phyloP scores from a whole-genome alignment of 2,797 vertebrate species.

The Epinephelus malabaricus region DNA sequence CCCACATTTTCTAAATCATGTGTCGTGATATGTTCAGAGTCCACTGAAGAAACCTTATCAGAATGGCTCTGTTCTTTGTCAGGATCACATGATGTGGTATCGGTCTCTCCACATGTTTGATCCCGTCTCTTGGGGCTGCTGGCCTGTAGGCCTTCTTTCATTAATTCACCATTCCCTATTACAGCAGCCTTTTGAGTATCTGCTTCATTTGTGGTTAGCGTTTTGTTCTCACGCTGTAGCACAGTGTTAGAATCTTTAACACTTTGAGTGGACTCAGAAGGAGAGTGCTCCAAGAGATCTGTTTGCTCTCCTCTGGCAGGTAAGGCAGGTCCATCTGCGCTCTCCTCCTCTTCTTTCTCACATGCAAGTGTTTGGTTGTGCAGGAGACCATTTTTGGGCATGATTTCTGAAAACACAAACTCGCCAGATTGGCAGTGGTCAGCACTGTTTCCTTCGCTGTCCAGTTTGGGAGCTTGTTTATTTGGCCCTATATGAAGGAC shows the following conservation, averaged over 20 bases:
- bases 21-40: conserved; percentile 26
- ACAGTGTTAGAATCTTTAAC: conserved; percentile 60
- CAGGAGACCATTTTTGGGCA: conserved; percentile 84
- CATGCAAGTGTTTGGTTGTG: conserved; percentile 74
- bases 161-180: conserved; percentile 61
- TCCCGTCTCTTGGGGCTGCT: conserved; percentile 38
- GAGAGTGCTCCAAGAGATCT: conserved; percentile 51
- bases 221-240: conserved; percentile 56
- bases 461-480: conserved; percentile 65
- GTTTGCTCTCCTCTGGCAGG: conserved; percentile 77
- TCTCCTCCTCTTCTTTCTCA: conserved; percentile 76
- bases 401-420: conserved; percentile 84
- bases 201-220: conserved; percentile 36
- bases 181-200: conserved; percentile 38
- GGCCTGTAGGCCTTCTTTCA: conserved; percentile 50
- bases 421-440: conserved; percentile 75
- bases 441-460: conserved; percentile 56
- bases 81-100: conserved; percentile 14
- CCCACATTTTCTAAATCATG: conserved; percentile 38
- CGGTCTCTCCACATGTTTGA: conserved; percentile 41
- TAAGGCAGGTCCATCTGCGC: conserved; percentile 78
- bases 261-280: conserved; percentile 46
- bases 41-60: conserved; percentile 3
- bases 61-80: conserved; percentile 36
- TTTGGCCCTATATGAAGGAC: conserved; percentile 86